Evolutionary conservation across 2,113 vertebrate genomes (phyloP).

Genomic region (Burhinus bistriatus): DNA sequence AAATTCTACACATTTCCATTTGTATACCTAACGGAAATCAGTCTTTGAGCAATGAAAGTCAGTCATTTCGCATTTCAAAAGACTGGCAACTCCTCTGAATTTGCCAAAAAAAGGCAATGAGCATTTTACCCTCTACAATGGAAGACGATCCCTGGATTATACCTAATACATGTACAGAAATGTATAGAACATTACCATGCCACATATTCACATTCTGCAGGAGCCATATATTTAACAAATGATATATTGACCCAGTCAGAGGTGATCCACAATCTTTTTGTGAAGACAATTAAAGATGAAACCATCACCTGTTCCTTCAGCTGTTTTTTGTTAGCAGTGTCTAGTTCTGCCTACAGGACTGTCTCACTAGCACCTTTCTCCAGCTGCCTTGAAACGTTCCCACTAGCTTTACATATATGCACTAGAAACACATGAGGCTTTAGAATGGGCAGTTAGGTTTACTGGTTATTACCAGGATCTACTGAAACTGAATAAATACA

Average conservation of each 20-base stretch:
- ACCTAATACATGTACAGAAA: not conserved
- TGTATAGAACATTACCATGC: not conserved
- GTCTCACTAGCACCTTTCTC: not conserved
- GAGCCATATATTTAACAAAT: not conserved
- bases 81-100: not conserved
- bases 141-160: not conserved
- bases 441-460: not conserved
- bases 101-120: not conserved
- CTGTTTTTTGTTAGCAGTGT: not conserved
- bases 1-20: not conserved
- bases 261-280: not conserved
- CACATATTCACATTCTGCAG: not conserved
- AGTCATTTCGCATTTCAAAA: not conserved
- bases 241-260: not conserved
- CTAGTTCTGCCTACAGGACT: not conserved
- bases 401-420: not conserved
- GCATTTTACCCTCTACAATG: not conserved
- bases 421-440: not conserved
- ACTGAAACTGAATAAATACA: not conserved
- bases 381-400: not conserved
- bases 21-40: not conserved
- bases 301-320: not conserved
- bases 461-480: not conserved
- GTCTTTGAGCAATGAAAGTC: not conserved
- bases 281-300: not conserved